phyloP scores from a whole-genome alignment of 2,113 vertebrate genomes.

The Phrynocephalus versicolor region DNA sequence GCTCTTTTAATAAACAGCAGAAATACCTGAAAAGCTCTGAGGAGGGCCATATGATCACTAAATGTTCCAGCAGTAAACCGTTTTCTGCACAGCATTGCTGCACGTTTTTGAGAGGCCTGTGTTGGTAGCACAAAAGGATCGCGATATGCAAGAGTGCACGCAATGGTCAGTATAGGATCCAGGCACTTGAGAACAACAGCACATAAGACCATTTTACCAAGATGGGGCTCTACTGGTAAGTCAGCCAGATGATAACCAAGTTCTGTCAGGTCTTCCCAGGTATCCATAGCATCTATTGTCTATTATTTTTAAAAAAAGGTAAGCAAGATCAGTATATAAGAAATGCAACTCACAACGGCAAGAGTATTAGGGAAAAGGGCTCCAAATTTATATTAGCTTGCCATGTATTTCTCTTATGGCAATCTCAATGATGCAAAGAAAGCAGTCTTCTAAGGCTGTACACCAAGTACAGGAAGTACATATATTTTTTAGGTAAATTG shows the following conservation, averaged over 20 bases:
- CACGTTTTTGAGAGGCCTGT: constrained; percentile 86
- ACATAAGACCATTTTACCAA: constrained; percentile 97
- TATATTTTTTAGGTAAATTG: too few relatives aligned
- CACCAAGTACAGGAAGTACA: too few relatives aligned
- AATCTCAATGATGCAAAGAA: not conserved
- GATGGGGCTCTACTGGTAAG: constrained; percentile 91
- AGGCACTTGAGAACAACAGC: constrained; percentile 92
- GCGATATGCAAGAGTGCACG: constrained; percentile 88
- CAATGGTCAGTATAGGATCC: constrained; percentile 95
- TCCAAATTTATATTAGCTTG: not conserved
- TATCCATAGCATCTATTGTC: constrained; percentile 94
- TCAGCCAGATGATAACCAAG: constrained; percentile 93
- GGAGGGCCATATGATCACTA: constrained; percentile 96
- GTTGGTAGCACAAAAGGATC: constrained; percentile 91
- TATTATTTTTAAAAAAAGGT: constrained; percentile 55
- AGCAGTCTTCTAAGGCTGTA: not conserved
- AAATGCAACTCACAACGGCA: fast-evolving
- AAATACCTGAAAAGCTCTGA: constrained; percentile 92
- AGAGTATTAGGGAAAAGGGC: not conserved
- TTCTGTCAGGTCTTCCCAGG: constrained; percentile 90
- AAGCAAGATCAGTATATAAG: not conserved
- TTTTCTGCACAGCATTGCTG: constrained; percentile 85
- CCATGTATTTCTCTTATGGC: not conserved
- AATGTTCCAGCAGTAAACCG: constrained; percentile 86
- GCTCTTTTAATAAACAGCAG: not conserved